Base-by-base conservation (phyloP, 2,797 vertebrate species). In the Chromobotia macracanthus region DNA sequence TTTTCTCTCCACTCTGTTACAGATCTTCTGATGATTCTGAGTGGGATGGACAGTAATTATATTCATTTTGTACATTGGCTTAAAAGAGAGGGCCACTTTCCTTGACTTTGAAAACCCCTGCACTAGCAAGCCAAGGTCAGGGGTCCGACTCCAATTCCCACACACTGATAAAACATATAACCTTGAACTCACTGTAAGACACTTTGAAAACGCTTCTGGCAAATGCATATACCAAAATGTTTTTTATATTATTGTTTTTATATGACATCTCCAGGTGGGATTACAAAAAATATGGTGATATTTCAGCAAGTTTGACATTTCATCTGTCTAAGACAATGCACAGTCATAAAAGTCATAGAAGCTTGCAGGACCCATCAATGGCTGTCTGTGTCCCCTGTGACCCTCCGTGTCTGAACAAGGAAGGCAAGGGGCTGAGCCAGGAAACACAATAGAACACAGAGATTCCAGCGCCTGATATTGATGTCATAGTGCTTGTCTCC, bases 391-490 rank as follows among this genome's bases (percentile, higher is more conserved):
- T 87, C 81, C 68, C 70, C 1, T 28, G 66, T 68, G 73, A 82
- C 51, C 75, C 74, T 56, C 85, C 86, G 83, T 76, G 77, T 73
- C 83, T 87, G 41, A 71, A 44, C 41, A 21, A 21, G 77, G 38
- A 41, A 10, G 38, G 5, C 28, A 28, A 64, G 21, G 44, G 72
- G 44, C 72, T 61, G 72, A 61, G 68, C 25, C 48, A 64, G 41
- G 75, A 56, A 75, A 71, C 83, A 87, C 89, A 91, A 88, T 87
- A 86, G 87, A 79, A 83, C 84, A 79, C 80, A 83, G 85, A 85
- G 82, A 89, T 80, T 85, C 84, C 68, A 41, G 68, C 21, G 68
- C 77, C 83, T 61, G 80, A 74, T 77, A 65, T 68, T 71, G 82
- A 79, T 60, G 75, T 75, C 75, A 81, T 87, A 80, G 75, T 80